Percentiles rank a stretch among this genome's conserved stretches.
Evolutionary conservation across 2,113 vertebrate species (phyloP).

Genomic region (Amazona guildingii): DNA sequence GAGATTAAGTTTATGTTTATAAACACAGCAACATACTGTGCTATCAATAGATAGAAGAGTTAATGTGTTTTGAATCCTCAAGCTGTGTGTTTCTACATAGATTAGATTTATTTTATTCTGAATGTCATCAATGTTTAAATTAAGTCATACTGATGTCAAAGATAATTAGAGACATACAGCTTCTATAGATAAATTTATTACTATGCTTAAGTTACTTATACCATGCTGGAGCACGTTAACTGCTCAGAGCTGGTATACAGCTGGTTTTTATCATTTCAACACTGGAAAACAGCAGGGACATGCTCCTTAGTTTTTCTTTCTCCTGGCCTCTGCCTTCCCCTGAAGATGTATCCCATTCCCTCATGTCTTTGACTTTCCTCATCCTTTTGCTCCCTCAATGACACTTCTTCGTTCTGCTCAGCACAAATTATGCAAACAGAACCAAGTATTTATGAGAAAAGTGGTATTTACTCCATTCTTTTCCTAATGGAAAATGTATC

Average conservation of each 20-base stretch:
- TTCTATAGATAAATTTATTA: conserved; percentile 46
- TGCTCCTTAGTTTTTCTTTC: conserved; percentile 33
- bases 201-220: not conserved
- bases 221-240: not conserved
- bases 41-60: not conserved
- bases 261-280: conserved; percentile 51
- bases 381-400: not conserved
- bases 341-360: conserved; percentile 11
- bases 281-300: conserved; percentile 45
- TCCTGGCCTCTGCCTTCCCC: conserved; percentile 38
- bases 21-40: not conserved
- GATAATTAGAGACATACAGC: conserved; percentile 51
- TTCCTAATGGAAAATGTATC: not conserved
- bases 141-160: conserved; percentile 37
- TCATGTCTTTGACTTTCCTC: not conserved
- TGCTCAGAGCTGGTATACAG: conserved; percentile 26
- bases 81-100: conserved; percentile 2
- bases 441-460: not conserved
- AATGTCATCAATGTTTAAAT: conserved; percentile 53
- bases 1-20: not conserved
- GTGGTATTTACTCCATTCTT: not conserved
- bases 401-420: not conserved
- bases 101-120: conserved; percentile 50
- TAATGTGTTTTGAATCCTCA: conserved; percentile 29
- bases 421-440: not conserved